Evolutionary conservation across 1,140 invertebrate species (phyloP), one percentile per base, ranked within the genome.

Genomic region (Platyscapa corneri): DNA sequence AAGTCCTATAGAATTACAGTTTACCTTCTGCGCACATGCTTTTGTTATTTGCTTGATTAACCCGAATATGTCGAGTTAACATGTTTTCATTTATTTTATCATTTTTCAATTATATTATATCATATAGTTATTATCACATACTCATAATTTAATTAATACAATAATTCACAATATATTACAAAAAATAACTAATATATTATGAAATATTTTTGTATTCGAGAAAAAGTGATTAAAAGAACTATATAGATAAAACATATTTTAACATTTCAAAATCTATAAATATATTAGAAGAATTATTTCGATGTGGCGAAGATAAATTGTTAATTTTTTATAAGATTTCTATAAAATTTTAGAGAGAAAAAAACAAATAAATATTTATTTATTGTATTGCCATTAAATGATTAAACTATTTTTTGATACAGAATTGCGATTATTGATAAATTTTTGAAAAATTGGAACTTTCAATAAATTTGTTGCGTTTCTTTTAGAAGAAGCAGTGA

Each of bases 381-480:
- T 74, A 74, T 3, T 30, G 1, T 53, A 30, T 20, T 10, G 7
- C 70, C 70, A 37, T 39, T 12, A 20, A 34, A 3, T 23, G 70
- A 34, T 39, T 39, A 72, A 72, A 72, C 8, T 39, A 39, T 3
- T 34, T 72, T 72, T 72, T 72, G 42, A 46, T 12, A 46, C 42
- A 12, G 12, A 12, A 18, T 20, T 72, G 5, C 70, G 16, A 5
- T 1, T 12, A 37, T 18, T 3, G 6, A 72, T 72, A 10, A 72
- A 37, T 87, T 91, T 88, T 83, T 90, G 88, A 0, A 88, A 89
- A 86, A 90, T 91, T 18, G 89, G 88, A 0, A 90, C 91, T 85
- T 90, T 91, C 84, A 90, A 89, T 84, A 87, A 88, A 56, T 89
- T 90, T 88, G 72, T 75, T 78, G 82, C 60, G 74, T 91, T 91